phyloP scores from a whole-genome alignment of 1,140 invertebrate genomes.

The Caenorhabditis latens region DNA sequence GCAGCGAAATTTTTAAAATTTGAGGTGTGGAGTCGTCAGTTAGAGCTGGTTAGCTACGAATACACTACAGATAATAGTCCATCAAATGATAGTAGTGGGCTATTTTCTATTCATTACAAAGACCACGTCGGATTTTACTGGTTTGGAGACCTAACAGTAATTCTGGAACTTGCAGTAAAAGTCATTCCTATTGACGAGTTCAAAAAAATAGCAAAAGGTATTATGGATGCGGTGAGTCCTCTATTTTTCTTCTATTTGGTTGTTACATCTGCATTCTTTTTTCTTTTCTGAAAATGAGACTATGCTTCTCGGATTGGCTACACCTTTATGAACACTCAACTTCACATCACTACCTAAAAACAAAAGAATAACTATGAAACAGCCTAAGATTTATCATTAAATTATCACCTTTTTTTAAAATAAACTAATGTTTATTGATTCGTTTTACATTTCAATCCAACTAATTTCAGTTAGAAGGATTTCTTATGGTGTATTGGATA shows the following conservation, averaged over 20 bases:
- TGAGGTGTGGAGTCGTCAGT: background rate
- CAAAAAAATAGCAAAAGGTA: background rate
- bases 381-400: too few species aligned
- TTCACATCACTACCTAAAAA: too few species aligned
- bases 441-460: background rate
- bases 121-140: background rate
- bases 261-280: too few species aligned
- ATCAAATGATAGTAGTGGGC: too few species aligned
- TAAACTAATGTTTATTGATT: too few species aligned
- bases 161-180: background rate
- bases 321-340: too few species aligned
- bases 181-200: background rate
- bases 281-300: too few species aligned
- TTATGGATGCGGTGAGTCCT: background rate
- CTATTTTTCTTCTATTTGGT: too few species aligned
- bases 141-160: background rate
- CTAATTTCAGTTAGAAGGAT: background rate
- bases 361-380: too few species aligned
- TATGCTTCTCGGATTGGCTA: too few species aligned
- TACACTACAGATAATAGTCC: background rate
- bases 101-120: background rate
- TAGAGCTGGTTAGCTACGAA: background rate
- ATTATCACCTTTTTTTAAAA: too few species aligned
- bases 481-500: background rate
- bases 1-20: background rate